These are phyloP conservation scores for Acromyrmex charruanus DNA, from an alignment of 1,140 invertebrate species.

Conservation along the genomic window DNA sequence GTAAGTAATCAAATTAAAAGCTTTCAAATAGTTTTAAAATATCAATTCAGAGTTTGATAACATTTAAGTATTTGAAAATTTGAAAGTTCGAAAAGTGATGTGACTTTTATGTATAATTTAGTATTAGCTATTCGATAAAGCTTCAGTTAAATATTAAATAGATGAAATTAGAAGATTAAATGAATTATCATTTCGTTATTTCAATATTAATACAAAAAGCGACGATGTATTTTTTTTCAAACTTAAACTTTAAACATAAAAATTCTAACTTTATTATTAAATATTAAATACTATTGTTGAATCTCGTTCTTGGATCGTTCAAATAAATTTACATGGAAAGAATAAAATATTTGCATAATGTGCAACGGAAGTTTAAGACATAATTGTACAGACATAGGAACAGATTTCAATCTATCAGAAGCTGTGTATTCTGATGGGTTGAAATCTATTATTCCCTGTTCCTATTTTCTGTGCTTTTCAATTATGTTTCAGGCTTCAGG, in stretches of 20 bases:
- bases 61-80: not conserved
- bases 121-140: not conserved
- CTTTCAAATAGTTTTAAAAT: not conserved
- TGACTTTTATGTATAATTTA: not conserved
- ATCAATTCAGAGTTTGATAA: not conserved
- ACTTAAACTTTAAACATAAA: no score
- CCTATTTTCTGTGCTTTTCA: no score
- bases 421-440: no score
- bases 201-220: constrained; percentile 16
- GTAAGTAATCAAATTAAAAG: not conserved
- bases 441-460: no score
- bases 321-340: not conserved
- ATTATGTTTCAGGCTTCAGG: no score
- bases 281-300: no score
- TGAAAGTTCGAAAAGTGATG: not conserved
- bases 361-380: not conserved
- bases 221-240: not conserved
- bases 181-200: constrained; percentile 18
- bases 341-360: not conserved
- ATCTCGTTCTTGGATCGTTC: no score
- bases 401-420: no score
- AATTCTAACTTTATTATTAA: no score
- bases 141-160: constrained; percentile 32
- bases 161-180: no score
- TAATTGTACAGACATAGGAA: no score